phyloP scores from a whole-genome alignment of 2,113 vertebrate genomes.

The Ctenodactylus gundi region DNA sequence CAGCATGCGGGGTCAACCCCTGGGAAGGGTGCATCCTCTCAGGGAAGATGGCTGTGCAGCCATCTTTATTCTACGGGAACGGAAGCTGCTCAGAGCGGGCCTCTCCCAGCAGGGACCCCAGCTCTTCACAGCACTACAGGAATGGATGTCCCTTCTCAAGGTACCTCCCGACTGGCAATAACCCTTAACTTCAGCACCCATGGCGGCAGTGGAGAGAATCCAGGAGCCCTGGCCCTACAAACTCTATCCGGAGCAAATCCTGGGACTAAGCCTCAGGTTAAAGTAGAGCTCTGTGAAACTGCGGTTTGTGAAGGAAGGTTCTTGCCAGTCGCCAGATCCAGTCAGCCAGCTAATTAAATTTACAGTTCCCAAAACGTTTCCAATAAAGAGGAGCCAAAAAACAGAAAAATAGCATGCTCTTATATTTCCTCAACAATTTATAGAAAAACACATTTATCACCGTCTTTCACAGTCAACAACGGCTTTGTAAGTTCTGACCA shows the following conservation, averaged over 20 bases:
- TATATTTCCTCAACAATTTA: constrained; percentile 39
- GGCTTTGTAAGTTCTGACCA: constrained; percentile 43
- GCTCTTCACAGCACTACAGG: background rate
- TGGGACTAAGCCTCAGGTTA: background rate
- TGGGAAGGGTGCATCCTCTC: background rate
- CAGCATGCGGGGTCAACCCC: no score
- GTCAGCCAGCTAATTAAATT: constrained; percentile 56
- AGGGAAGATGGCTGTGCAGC: no score
- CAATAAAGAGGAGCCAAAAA: constrained; percentile 47
- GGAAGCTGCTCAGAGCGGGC: background rate
- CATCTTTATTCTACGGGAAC: no score
- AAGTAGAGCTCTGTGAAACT: constrained; percentile 40
- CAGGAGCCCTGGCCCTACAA: background rate
- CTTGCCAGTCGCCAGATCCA: background rate
- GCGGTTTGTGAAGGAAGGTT: background rate
- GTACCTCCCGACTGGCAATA: background rate
- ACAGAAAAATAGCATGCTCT: constrained; percentile 28
- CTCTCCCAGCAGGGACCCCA: background rate
- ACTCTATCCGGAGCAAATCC: constrained; percentile 42
- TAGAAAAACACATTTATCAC: constrained; percentile 43
- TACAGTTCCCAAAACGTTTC: constrained; percentile 19
- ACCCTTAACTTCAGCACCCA: background rate
- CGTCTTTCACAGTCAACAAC: background rate
- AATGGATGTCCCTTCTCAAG: background rate
- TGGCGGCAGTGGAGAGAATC: background rate